Evolutionary conservation across 2,888 invertebrate genomes (phyloP).

Genomic region (Luperina nickerlii): DNA sequence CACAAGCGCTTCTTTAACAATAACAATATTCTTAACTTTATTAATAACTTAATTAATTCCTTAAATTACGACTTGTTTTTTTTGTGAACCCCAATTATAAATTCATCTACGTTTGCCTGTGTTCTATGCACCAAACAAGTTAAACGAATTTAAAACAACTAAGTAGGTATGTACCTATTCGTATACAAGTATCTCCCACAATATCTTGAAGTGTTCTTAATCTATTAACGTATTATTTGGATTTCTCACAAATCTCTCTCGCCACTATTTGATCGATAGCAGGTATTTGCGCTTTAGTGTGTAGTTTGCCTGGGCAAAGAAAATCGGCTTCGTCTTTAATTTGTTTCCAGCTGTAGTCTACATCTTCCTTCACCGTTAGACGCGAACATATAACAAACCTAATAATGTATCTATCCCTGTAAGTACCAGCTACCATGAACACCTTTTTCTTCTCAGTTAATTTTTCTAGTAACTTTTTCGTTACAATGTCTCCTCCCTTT

Average conservation of each 20-base stretch:
- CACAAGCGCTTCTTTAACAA: constrained; percentile 37
- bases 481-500: constrained; percentile 93
- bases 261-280: constrained; percentile 80
- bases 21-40: constrained; percentile 18
- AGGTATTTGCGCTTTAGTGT: constrained; percentile 77
- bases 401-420: constrained; percentile 92
- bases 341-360: constrained; percentile 93
- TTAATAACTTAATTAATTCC: constrained; percentile 12
- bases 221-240: constrained; percentile 72
- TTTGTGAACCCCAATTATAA: constrained; percentile 11
- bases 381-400: constrained; percentile 96
- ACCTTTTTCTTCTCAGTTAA: constrained; percentile 94
- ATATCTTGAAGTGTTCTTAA: not conserved
- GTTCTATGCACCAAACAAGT: constrained; percentile 14
- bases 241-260: constrained; percentile 81
- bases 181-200: constrained; percentile 38
- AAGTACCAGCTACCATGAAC: constrained; percentile 95
- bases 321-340: constrained; percentile 91
- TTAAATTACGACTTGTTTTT: constrained; percentile 41
- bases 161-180: constrained; percentile 22
- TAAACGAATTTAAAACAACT: constrained; percentile 11
- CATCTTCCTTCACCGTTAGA: constrained; percentile 92
- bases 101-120: constrained; percentile 12
- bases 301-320: constrained; percentile 74
- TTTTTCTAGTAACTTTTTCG: constrained; percentile 92